Percentiles rank a stretch among this genome's conserved stretches.
These are phyloP conservation scores for Epistrophella euchroma DNA, from an alignment of 2,888 invertebrate species.

Conservation along the genomic window DNA sequence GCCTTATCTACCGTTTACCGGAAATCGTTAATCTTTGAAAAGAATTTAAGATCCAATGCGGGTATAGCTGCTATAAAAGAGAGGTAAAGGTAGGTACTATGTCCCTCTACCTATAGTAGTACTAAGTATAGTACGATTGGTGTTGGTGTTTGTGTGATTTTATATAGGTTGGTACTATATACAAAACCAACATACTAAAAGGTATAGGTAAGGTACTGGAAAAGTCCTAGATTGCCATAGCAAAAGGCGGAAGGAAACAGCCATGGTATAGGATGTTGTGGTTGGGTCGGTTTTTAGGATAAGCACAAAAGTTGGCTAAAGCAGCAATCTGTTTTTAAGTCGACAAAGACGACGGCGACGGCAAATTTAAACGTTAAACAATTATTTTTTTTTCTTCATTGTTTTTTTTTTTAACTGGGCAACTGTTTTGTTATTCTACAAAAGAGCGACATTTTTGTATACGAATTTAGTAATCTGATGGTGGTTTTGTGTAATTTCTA, in stretches of 20 bases:
- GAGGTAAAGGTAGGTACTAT: neutral
- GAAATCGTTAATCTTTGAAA: conserved; percentile 67
- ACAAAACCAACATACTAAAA: neutral
- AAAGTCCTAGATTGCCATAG: neutral
- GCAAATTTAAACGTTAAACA: conserved; percentile 58
- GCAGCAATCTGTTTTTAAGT: conserved; percentile 63
- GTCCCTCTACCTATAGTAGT: no score
- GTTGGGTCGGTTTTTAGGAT: conserved; percentile 61
- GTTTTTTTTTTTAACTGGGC: neutral
- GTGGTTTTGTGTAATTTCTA: conserved; percentile 36
- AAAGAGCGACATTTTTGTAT: conserved; percentile 61
- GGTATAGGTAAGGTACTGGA: neutral
- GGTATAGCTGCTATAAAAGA: neutral
- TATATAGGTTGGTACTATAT: neutral
- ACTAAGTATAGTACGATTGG: no score
- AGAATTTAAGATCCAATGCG: conserved; percentile 19
- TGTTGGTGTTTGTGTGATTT: no score
- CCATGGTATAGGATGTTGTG: conserved; percentile 59
- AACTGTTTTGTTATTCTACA: conserved; percentile 64
- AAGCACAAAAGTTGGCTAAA: conserved; percentile 57
- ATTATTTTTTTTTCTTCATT: conserved; percentile 34
- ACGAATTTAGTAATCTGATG: conserved; percentile 61
- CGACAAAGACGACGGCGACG: conserved; percentile 53
- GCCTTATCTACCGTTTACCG: conserved; percentile 45
- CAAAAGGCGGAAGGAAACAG: conserved; percentile 52